These are phyloP conservation scores for Sphaerophoria taeniata DNA, from an alignment of 2,888 invertebrate species.

Conservation along the genomic window DNA sequence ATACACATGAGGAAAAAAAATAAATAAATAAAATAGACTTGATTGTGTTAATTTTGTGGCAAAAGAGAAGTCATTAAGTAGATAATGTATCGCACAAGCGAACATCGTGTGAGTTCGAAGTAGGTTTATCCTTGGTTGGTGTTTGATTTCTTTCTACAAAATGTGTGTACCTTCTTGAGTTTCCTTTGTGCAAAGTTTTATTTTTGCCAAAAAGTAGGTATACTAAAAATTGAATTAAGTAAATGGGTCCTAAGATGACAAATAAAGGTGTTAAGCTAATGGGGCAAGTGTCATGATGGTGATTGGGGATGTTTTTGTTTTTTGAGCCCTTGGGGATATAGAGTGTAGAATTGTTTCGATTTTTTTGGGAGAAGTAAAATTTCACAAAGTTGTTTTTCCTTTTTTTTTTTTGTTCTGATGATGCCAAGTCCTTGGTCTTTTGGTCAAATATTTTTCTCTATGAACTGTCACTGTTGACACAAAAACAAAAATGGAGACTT, in stretches of 20 bases:
- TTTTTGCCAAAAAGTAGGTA: not conserved
- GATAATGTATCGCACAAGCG: slow-evolving; percentile 54
- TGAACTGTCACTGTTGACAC: slow-evolving; percentile 28
- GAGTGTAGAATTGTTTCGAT: slow-evolving; percentile 13
- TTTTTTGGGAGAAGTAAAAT: not conserved
- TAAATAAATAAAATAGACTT: slow-evolving; percentile 17
- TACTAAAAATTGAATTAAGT: not conserved
- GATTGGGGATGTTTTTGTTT: slow-evolving; percentile 9
- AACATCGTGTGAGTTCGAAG: not conserved
- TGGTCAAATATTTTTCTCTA: slow-evolving; percentile 29
- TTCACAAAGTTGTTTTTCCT: not conserved
- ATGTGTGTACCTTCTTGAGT: not conserved
- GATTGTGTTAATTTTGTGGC: slow-evolving; percentile 65
- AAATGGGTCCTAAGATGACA: slow-evolving; percentile 18
- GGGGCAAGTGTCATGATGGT: slow-evolving; percentile 10
- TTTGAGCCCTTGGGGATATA: not conserved
- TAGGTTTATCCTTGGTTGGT: slow-evolving; percentile 1
- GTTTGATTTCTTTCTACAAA: not conserved
- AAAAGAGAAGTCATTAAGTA: slow-evolving; percentile 63
- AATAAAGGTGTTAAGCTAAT: slow-evolving; percentile 28
- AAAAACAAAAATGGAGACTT: not conserved
- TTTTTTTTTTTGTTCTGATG: slow-evolving; percentile 10
- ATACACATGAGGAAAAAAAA: not conserved
- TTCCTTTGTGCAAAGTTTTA: not conserved
- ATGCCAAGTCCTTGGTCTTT: not conserved